Percentiles rank a stretch among this genome's conserved stretches.
Conservation (phyloP, 2,797 vertebrate genomes). For the Enteromius mattozi region DNA sequence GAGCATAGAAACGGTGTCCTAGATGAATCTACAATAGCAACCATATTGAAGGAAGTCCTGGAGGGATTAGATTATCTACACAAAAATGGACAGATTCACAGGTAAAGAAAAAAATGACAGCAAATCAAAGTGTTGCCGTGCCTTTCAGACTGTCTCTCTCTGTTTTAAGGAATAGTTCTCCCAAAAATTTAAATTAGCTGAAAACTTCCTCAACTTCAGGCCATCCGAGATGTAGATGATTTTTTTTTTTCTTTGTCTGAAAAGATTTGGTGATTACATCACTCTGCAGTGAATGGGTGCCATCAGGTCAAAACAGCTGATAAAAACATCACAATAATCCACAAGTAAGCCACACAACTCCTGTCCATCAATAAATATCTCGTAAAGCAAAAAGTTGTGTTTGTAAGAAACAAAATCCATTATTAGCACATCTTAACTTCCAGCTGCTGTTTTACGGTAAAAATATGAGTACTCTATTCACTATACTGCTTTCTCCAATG, state of each 20-base stretch:
- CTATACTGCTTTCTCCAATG: background rate
- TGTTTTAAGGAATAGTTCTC: background rate
- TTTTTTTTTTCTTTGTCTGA: background rate
- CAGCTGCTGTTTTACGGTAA: background rate
- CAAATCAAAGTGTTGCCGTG: background rate
- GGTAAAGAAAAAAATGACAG: slow-evolving; percentile 75
- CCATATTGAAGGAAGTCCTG: slow-evolving; percentile 96
- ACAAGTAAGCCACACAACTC: background rate
- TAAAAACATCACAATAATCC: background rate
- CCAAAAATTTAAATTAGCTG: background rate
- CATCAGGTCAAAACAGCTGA: background rate
- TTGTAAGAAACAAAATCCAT: background rate
- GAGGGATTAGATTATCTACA: slow-evolving; percentile 98
- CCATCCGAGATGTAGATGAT: background rate
- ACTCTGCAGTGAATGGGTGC: background rate
- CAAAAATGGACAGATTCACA: slow-evolving; percentile 98
- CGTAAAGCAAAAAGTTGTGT: background rate
- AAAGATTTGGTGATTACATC: background rate
- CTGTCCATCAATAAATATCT: background rate
- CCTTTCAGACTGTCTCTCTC: background rate
- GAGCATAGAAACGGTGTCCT: slow-evolving; percentile 91
- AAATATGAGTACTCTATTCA: background rate
- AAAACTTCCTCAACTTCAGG: background rate
- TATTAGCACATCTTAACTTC: background rate
- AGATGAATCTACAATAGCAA: slow-evolving; percentile 96